Percentiles rank a stretch among this genome's conserved stretches.
Conservation (phyloP, 2,888 invertebrate species). For the Psococerastis gibbosa region DNA sequence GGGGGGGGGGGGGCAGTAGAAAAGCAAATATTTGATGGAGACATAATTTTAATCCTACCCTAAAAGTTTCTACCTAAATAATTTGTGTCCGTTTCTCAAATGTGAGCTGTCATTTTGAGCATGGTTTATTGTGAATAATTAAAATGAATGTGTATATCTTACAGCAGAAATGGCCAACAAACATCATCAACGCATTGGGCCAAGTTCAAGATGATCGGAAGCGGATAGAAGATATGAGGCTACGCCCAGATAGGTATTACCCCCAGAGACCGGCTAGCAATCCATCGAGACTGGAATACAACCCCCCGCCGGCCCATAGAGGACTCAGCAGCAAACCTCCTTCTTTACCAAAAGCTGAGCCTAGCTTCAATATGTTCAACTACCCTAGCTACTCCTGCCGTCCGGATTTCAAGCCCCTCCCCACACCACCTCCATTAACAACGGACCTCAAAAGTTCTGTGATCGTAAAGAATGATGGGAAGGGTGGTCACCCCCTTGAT, state of each 20-base stretch:
- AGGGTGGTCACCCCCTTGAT: conserved; percentile 37
- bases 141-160: too few relatives aligned
- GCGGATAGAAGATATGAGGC: conserved; percentile 12
- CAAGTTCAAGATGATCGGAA: too few relatives aligned
- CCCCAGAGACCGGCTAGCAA: conserved; percentile 18
- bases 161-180: too few relatives aligned
- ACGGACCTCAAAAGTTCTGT: conserved; percentile 55
- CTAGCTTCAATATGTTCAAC: conserved; percentile 44
- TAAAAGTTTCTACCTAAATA: too few relatives aligned
- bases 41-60: too few relatives aligned
- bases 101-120: too few relatives aligned
- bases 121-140: too few relatives aligned
- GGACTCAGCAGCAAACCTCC: conserved; percentile 23
- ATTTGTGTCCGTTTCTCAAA: too few relatives aligned
- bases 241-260: conserved; percentile 20
- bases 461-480: conserved; percentile 59
- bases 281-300: conserved; percentile 27
- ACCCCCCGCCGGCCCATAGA: conserved; percentile 29
- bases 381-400: conserved; percentile 34
- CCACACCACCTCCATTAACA: conserved; percentile 46
- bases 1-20: too few relatives aligned
- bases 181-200: too few relatives aligned
- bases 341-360: conserved; percentile 40
- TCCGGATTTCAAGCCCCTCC: conserved; percentile 22
- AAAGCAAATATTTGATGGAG: too few relatives aligned